Percentiles rank a stretch among this genome's conserved stretches.
Evolutionary conservation across 2,797 vertebrate species (phyloP).

Genomic region (Ambastaia sidthimunki): DNA sequence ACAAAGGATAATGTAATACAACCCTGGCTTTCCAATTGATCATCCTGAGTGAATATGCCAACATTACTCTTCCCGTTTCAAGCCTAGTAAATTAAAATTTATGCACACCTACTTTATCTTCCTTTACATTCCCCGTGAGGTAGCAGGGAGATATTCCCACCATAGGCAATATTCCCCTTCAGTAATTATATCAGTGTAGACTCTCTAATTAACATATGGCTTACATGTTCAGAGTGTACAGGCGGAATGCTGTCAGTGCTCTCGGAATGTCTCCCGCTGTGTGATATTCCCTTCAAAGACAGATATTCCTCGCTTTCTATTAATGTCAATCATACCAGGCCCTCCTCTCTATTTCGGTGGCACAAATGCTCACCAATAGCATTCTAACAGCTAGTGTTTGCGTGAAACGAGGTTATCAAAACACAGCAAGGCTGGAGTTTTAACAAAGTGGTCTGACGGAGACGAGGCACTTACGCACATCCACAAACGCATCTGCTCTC

Average conservation of each 20-base stretch:
- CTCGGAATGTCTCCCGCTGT: constrained; percentile 68
- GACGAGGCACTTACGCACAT: constrained; percentile 71
- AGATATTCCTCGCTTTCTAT: constrained; percentile 72
- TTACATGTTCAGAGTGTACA: constrained; percentile 77
- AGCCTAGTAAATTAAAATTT: constrained; percentile 76
- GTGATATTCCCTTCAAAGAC: constrained; percentile 72
- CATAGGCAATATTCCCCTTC: constrained; percentile 75
- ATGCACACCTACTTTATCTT: constrained; percentile 77
- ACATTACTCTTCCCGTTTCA: constrained; percentile 70
- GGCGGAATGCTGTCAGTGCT: constrained; percentile 60
- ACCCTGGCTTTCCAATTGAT: constrained; percentile 70
- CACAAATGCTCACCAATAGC: constrained; percentile 15
- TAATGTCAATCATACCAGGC: constrained; percentile 72
- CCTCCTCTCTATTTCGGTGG: constrained; percentile 54
- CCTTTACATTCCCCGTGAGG: constrained; percentile 71
- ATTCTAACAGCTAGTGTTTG: constrained; percentile 41
- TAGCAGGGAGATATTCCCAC: constrained; percentile 70
- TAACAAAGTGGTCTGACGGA: constrained; percentile 82
- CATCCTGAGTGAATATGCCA: constrained; percentile 76
- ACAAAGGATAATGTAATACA: constrained; percentile 74
- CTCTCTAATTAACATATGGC: constrained; percentile 80
- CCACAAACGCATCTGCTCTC: constrained; percentile 79
- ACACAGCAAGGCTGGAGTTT: constrained; percentile 64
- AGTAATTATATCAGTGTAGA: constrained; percentile 81
- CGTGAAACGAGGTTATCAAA: constrained; percentile 58